phyloP scores from a whole-genome alignment of 1,140 invertebrate species.

The Drosophila arizonae region DNA sequence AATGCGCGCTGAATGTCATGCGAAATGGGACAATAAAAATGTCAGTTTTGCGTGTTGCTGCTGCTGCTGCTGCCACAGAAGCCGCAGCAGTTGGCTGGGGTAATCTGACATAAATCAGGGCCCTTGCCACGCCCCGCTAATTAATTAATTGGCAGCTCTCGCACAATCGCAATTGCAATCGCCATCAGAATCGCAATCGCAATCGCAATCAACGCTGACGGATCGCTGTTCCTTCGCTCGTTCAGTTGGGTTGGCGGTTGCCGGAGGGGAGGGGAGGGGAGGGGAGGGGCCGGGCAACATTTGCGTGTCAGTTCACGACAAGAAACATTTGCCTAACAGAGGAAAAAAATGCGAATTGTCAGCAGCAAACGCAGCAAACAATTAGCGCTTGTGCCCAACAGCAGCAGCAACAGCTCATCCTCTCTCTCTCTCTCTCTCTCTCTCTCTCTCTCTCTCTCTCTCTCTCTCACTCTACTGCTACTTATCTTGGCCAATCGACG shows the following conservation, averaged over 20 bases:
- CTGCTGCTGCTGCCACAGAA: no score
- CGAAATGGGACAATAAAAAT: constrained; percentile 68
- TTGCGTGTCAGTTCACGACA: constrained; percentile 64
- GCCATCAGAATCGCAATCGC: constrained; percentile 2
- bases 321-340: constrained; percentile 34
- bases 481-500: constrained; percentile 51
- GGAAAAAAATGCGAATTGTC: constrained; percentile 59
- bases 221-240: constrained; percentile 14
- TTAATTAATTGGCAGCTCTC: constrained; percentile 74
- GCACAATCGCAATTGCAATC: constrained; percentile 21
- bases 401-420: background rate
- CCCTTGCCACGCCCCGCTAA: constrained; percentile 54
- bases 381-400: constrained; percentile 46
- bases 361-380: constrained; percentile 68
- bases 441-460: no score
- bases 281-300: constrained; percentile 6
- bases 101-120: constrained; percentile 58
- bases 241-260: no score
- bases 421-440: no score
- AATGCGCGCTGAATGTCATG: constrained; percentile 19
- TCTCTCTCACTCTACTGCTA: no score
- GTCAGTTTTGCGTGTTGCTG: constrained; percentile 65
- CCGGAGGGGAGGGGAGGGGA: no score
- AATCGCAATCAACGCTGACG: constrained; percentile 21
- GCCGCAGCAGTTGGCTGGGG: constrained; percentile 1